Base-by-base conservation (phyloP, 2,797 vertebrate genomes). In the Melanotaenia maccullochi region DNA sequence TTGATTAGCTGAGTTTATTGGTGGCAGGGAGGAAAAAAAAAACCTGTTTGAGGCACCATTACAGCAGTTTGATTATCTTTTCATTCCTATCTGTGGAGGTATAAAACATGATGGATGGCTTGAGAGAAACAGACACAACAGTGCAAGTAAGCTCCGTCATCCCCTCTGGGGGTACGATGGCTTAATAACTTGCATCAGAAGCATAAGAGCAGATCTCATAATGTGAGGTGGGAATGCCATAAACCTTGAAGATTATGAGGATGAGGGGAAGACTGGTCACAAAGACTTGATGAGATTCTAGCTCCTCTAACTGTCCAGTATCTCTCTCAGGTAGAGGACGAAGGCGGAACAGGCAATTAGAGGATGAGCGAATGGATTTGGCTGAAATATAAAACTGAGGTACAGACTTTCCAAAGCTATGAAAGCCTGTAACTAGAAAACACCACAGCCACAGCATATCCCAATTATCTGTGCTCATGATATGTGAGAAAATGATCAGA, bases 1-100 rank as follows among this genome's bases (percentile, higher is more conserved):
- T 94, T 94, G 92, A 94, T 94, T 92, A 92, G 90, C 81, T 79
- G 69, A 89, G 83, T 93, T 94, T 93, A 94, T 88, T 89, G 81
- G 71, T 75, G 77, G 82, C 76, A 44, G 38, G 67, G 65, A 69
- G 49, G 54, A 40, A 49, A 77, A 73, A 73, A 84, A 83, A 75
- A 51, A 67, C 71, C 74, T 80, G 90, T 90, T 90, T 85, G 84
- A 89, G 73, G 71, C 61, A 63, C 79, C 83, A 73, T 90, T 78
- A 88, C 83, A 76, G 85, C 78, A 72, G 68, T 87, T 92, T 93
- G 90, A 93, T 93, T 90, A 92, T 92, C 87, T 92, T 91, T 93
- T 93, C 90, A 93, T 93, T 81, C 84, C 83, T 86, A 79, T 90
- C 93, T 87, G 83, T n/a, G 92, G 93, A 92, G 87, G 87, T 76